Evolutionary conservation across 2,888 invertebrate species (phyloP), one percentile per base, ranked within the genome.

Genomic region (Mesorhabditis belari): DNA sequence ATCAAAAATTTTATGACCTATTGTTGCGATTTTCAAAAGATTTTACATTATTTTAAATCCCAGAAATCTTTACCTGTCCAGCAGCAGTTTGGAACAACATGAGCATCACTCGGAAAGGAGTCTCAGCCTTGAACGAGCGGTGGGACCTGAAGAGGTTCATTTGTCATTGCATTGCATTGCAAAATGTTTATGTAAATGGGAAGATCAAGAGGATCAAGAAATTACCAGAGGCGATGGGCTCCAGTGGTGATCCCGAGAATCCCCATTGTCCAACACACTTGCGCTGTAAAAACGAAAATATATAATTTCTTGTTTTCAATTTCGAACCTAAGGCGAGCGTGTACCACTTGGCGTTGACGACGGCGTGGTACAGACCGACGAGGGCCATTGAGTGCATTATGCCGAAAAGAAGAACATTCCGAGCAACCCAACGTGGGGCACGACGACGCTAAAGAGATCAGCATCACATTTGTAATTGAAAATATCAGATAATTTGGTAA

Each of bases 181-280:
- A n/a, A n/a, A n/a, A n/a, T n/a, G n/a, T n/a, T n/a, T n/a, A n/a
- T n/a, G n/a, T n/a, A n/a, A n/a, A n/a, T n/a, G n/a, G n/a, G 83
- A 92, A 95, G 1, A 91, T 85, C 75, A 88, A 86, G 83, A 95
- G 95, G 0, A 35, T n/a, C 44, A 17, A 2, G n/a, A 35, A 35
- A 35, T n/a, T 92, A 88, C 92, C 92, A 95, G 17, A 93, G 85
- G 70, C 95, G 86, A 81, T 95, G 95, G 0, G 91, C 92, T 3
- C 94, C 94, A 0, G 89, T 92, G 3, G 94, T 95, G 55, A 93
- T 88, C 0, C 94, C 93, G 81, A 91, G 81, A 0, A 87, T 91
- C 4, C 87, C 87, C 49, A 87, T 73, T 0, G 85, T 67, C 64
- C 23, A 70, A 35, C n/a, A n/a, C n/a, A n/a, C n/a, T n/a, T n/a